Base-by-base conservation (phyloP, 2,797 vertebrate species). In the Argentina silus region DNA sequence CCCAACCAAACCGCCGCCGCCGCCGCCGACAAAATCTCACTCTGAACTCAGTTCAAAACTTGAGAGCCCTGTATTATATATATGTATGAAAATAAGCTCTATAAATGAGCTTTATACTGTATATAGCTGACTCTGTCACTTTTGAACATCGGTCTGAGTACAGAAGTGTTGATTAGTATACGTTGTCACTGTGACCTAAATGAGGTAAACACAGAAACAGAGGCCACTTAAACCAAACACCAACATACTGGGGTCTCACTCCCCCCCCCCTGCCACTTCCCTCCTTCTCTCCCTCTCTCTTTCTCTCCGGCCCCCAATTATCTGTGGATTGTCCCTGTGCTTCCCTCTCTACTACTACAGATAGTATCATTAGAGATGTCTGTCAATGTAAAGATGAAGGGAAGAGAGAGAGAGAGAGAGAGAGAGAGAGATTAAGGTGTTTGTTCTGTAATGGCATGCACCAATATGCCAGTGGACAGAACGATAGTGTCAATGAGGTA, bases 341-440 rank as follows among this genome's bases (percentile, higher is more conserved):
- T 87, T 87, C 79, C 78, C 63, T 14, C n/a, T 68, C 67, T 61
- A 74, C 77, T 80, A 85, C 76, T 77, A 75, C 81, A 83, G 84
- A 87, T 83, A 84, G 85, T 90, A 82, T 91, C 90, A 90, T 92
- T 92, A 92, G 90, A 80, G 77, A 70, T 77, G 91, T 91, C 91
- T 72, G 88, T 92, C 91, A 92, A 36, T 88, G 82, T 76, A 82
- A 75, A 85, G 78, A 90, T 87, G 84, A 89, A 80, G 36, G 61
- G 78, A 83, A 71, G 27, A 36, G 1, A 7, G 23, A 61, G 59
- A 61, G 64, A 74, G 14, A 61, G 64, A 74, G 14, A 68, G 65
- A 72, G 67, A 50, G 63, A 51, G 44, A 75, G 64, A 60, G 80
- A 82, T 70, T 44, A 80, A 70, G 70, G 64, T 74, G 77, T 69